Evolutionary conservation across 2,113 vertebrate genomes (phyloP).

Genomic region (Mola mola): DNA sequence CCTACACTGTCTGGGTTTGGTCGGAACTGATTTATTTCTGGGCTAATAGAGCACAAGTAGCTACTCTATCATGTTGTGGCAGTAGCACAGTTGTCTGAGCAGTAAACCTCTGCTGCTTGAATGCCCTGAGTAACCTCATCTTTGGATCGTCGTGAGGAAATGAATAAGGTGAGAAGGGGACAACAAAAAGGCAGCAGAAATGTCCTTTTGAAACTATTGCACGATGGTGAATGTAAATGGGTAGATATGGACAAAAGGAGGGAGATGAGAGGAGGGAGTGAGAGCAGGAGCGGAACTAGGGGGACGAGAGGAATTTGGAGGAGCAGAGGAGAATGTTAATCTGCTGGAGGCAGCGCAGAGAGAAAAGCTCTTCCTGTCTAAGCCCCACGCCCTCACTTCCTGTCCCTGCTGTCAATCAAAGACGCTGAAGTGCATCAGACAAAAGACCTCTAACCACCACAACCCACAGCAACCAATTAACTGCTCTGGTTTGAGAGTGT

Average conservation of each 20-base stretch:
- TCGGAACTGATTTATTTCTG: constrained; percentile 40
- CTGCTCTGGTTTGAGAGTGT: constrained; percentile 11
- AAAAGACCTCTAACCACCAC: constrained; percentile 41
- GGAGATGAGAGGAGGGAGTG: constrained; percentile 1
- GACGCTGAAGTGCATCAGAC: constrained; percentile 58
- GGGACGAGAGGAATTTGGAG: constrained; percentile 60
- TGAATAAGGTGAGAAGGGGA: constrained; percentile 22
- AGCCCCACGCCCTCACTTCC: constrained; percentile 70
- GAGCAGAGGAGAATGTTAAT: constrained; percentile 70
- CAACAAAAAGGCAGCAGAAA: constrained; percentile 31
- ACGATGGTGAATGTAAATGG: constrained; percentile 38
- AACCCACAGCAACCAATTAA: constrained; percentile 50
- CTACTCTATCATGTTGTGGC: constrained; percentile 41
- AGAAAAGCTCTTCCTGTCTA: constrained; percentile 65
- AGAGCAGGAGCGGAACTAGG: constrained; percentile 21
- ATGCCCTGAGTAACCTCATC: constrained; percentile 45
- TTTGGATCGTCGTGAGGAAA: constrained; percentile 37
- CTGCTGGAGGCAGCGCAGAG: constrained; percentile 54
- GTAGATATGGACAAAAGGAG: constrained; percentile 42
- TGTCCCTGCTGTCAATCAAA: constrained; percentile 73
- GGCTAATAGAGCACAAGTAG: constrained; percentile 47
- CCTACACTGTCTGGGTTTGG: background rate
- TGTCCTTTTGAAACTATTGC: constrained; percentile 23
- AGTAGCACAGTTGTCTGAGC: constrained; percentile 44
- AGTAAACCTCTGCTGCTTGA: constrained; percentile 39